Percentiles rank a stretch among this genome's conserved stretches.
These are phyloP conservation scores for Gnathochromis pfefferi DNA, from an alignment of 2,113 vertebrate species.

Conservation along the genomic window DNA sequence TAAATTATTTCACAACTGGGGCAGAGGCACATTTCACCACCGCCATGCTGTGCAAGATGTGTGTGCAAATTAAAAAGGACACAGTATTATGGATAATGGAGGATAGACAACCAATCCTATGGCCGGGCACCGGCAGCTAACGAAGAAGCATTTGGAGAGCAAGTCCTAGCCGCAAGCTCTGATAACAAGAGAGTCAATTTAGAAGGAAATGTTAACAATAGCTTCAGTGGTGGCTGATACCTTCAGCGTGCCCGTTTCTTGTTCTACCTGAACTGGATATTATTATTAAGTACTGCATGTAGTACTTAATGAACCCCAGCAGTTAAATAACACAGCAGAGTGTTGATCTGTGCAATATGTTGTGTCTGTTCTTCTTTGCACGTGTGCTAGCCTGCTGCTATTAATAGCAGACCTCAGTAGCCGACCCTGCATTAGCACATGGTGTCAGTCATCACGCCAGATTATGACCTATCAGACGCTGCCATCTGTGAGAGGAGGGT, in stretches of 20 bases:
- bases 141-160: not conserved
- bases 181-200: not conserved
- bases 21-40: not conserved
- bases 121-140: not conserved
- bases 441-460: slow-evolving; percentile 53
- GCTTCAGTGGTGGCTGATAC: not conserved
- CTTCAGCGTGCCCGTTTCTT: not conserved
- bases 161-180: not conserved
- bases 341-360: not conserved
- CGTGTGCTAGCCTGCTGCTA: not conserved
- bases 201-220: not conserved
- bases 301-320: not conserved
- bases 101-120: not conserved
- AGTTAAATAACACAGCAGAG: not conserved
- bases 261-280: not conserved
- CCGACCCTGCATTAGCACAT: slow-evolving; percentile 36
- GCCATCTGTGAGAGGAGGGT: slow-evolving; percentile 24
- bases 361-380: not conserved
- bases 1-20: not conserved
- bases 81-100: not conserved
- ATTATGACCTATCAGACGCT: slow-evolving; percentile 46
- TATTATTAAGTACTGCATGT: not conserved
- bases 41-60: not conserved
- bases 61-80: not conserved
- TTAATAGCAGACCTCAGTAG: slow-evolving; percentile 45